Evolutionary conservation across 1,140 invertebrate genomes (phyloP).

Genomic region (Ceratosolen solmsi): DNA sequence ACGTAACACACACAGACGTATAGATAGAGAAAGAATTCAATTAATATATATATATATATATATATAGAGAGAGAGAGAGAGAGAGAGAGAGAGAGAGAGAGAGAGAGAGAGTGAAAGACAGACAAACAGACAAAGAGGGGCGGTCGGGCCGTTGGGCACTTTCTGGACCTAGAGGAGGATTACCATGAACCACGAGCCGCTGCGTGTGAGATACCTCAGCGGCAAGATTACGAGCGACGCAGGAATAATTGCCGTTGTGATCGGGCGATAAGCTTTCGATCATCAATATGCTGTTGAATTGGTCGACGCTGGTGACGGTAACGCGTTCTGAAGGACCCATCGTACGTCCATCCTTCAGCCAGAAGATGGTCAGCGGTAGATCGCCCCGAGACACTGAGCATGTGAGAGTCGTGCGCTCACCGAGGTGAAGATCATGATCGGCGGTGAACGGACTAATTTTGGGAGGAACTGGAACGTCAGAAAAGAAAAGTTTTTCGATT

Average conservation of each 20-base stretch:
- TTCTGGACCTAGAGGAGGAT: constrained; percentile 68
- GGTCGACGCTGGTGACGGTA: constrained; percentile 82
- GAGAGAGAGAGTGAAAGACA: constrained; percentile 21
- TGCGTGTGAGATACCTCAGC: constrained; percentile 83
- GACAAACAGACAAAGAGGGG: constrained; percentile 54
- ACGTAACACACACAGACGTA: constrained; percentile 50
- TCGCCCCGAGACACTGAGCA: constrained; percentile 87
- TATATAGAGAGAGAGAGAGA: constrained; percentile 23
- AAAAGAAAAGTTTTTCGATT: constrained; percentile 58
- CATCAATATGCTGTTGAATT: constrained; percentile 85
- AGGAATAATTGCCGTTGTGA: constrained; percentile 86
- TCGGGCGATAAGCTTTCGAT: constrained; percentile 84
- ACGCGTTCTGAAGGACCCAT: constrained; percentile 78
- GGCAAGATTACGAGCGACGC: constrained; percentile 81
- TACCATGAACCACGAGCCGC: constrained; percentile 87
- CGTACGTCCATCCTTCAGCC: constrained; percentile 83
- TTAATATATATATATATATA: constrained; percentile 34
- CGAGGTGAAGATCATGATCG: constrained; percentile 82
- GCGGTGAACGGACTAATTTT: constrained; percentile 86
- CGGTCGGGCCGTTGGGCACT: constrained; percentile 67
- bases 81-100: constrained; percentile 9
- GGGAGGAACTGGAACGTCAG: constrained; percentile 82
- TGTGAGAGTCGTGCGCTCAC: constrained; percentile 83
- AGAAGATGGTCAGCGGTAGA: constrained; percentile 82
- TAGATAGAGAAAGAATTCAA: not conserved